Conservation (phyloP, 2,888 invertebrate species). For the Noctua janthe region DNA sequence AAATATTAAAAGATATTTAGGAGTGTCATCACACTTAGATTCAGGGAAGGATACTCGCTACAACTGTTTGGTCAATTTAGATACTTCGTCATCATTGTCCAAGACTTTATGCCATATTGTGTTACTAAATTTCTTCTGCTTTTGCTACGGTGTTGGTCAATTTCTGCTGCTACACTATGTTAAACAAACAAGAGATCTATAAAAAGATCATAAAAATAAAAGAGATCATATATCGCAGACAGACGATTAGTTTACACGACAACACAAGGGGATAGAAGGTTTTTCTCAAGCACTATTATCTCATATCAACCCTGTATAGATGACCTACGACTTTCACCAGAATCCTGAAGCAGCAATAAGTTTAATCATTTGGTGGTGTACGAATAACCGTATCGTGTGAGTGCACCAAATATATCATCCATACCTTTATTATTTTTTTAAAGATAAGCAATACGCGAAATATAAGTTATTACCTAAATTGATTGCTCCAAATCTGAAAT, state of each 20-base stretch:
- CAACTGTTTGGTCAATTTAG: constrained; percentile 10
- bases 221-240: background rate
- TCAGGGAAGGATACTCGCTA: constrained; percentile 9
- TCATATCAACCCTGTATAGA: background rate
- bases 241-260: background rate
- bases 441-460: constrained; percentile 50
- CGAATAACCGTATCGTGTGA: background rate
- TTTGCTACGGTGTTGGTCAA: background rate
- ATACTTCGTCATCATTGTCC: constrained; percentile 3
- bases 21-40: constrained; percentile 45
- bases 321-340: background rate
- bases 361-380: background rate
- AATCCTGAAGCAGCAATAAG: background rate
- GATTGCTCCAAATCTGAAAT: constrained; percentile 66
- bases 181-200: background rate
- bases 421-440: constrained; percentile 24
- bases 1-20: constrained; percentile 58
- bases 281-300: background rate
- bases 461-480: constrained; percentile 66
- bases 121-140: background rate
- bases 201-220: too few relatives aligned
- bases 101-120: background rate
- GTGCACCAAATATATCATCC: constrained; percentile 13
- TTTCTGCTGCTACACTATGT: background rate
- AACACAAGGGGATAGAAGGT: background rate